phyloP scores from a whole-genome alignment of 2,797 vertebrate genomes.

The Coracias cyanogaster region DNA sequence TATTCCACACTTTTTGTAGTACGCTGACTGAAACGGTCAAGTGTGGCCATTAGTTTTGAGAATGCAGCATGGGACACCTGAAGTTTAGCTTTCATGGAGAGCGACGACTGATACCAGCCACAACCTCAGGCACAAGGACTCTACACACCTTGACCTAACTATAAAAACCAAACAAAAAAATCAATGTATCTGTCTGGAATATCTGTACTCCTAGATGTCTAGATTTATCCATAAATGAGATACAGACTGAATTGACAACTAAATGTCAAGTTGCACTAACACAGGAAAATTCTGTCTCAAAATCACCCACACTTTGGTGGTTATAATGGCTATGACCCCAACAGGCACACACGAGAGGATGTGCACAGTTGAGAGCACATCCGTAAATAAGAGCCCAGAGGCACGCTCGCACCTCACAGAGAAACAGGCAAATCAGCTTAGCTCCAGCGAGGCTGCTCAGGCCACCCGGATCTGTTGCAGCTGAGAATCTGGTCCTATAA shows the following conservation, averaged over 20 bases:
- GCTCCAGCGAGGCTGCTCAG: not conserved
- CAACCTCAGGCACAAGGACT: not conserved
- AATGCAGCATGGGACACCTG: not conserved
- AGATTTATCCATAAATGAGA: not conserved
- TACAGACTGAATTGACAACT: accelerated
- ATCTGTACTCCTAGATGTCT: not conserved
- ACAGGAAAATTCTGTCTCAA: not conserved
- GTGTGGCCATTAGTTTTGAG: not conserved
- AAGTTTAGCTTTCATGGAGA: not conserved
- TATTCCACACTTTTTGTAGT: not conserved
- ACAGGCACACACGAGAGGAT: accelerated
- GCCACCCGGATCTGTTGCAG: accelerated
- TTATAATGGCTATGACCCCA: not conserved
- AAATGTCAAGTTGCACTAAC: not conserved
- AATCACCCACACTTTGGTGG: not conserved
- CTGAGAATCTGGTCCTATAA: not conserved
- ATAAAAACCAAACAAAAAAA: not conserved
- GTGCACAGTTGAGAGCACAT: accelerated
- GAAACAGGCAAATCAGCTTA: not conserved
- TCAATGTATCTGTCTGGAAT: not conserved
- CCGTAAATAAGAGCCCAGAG: not conserved
- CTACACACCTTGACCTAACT: accelerated
- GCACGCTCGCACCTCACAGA: accelerated
- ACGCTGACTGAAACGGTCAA: accelerated
- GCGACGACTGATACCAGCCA: not conserved